Conservation (phyloP, 92 coral and sea anemone species). For the Zoanthus solanderi region DNA sequence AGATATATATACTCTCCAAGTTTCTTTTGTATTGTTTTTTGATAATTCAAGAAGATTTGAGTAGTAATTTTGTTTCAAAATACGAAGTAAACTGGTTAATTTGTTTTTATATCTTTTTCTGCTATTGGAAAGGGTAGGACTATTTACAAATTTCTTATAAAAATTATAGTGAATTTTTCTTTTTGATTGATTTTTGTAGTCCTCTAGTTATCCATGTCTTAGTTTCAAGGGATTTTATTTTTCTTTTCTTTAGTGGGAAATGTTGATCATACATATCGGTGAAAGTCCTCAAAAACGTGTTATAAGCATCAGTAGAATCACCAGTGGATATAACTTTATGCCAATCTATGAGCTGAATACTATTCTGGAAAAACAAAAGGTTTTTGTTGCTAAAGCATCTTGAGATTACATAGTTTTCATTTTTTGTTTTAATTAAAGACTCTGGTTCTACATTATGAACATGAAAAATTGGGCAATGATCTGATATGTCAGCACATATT, state of each 20-base stretch:
- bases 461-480: conserved; percentile 45
- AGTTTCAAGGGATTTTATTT: conserved; percentile 6
- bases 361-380: background rate
- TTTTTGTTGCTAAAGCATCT: conserved; percentile 3
- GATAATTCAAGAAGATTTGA: conserved; percentile 34
- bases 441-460: conserved; percentile 15
- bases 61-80: conserved; percentile 18
- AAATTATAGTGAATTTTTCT: conserved; percentile 14
- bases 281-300: conserved; percentile 20
- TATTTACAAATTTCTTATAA: conserved; percentile 39
- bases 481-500: conserved; percentile 43
- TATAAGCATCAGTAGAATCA: conserved; percentile 21
- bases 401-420: conserved; percentile 4
- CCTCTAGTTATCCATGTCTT: conserved; percentile 41
- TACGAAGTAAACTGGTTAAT: conserved; percentile 32
- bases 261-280: background rate
- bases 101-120: conserved; percentile 46
- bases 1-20: conserved; percentile 16
- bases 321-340: conserved; percentile 26
- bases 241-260: conserved; percentile 46
- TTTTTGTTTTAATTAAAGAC: background rate
- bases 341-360: conserved; percentile 5
- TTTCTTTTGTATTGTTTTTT: conserved; percentile 21
- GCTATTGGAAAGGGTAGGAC: conserved; percentile 6
- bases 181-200: conserved; percentile 44